Percentiles rank a stretch among this genome's conserved stretches.
Conservation (phyloP, 2,888 invertebrate genomes). For the Willowsia nigromaculata region DNA sequence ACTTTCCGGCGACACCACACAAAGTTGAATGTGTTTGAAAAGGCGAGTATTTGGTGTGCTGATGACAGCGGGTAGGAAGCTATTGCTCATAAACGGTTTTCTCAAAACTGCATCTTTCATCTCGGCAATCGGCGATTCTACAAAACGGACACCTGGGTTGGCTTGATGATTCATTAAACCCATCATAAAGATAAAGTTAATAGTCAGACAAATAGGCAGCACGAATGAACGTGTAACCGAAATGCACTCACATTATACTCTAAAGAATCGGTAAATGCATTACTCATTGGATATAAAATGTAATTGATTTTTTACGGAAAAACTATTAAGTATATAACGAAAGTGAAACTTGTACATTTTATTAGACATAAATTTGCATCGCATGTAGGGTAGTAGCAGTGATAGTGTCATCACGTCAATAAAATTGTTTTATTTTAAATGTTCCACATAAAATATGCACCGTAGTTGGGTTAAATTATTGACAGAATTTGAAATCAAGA, state of each 20-base stretch:
- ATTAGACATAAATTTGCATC: conserved; percentile 63
- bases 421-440: conserved; percentile 30
- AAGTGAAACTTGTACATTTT: conserved; percentile 61
- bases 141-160: conserved; percentile 42
- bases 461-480: background rate
- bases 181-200: conserved; percentile 19
- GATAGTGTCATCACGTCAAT: conserved; percentile 35
- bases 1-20: background rate
- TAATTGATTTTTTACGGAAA: conserved; percentile 19
- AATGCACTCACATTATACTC: background rate
- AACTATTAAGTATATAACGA: background rate
- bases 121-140: conserved; percentile 1
- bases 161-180: conserved; percentile 37
- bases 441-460: conserved; percentile 12
- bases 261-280: background rate
- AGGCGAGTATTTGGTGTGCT: background rate
- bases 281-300: no score
- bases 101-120: conserved; percentile 28
- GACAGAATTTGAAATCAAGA: conserved; percentile 46
- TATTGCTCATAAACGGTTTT: conserved; percentile 29
- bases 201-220: background rate
- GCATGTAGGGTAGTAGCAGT: background rate
- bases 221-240: background rate
- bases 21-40: background rate
- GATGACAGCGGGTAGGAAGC: conserved; percentile 56